Evolutionary conservation across 1,140 invertebrate species (phyloP).

Genomic region (Notospermus geniculatus): DNA sequence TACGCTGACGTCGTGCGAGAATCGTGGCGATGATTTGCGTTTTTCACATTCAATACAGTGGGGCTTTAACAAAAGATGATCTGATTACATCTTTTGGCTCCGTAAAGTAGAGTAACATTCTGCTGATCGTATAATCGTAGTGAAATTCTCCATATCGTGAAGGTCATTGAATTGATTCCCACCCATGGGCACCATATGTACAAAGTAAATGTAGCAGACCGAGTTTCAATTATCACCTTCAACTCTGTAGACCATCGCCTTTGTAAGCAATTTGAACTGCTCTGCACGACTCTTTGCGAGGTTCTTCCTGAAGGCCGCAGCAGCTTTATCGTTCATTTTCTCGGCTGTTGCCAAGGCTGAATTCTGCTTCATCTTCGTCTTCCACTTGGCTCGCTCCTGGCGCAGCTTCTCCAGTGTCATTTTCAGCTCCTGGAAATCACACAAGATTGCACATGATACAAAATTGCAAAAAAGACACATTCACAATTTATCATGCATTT

Average conservation of each 20-base stretch:
- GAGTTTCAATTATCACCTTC: slow-evolving; percentile 25
- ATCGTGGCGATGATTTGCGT: no score
- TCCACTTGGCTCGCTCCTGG: slow-evolving; percentile 31
- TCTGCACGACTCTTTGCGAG: slow-evolving; percentile 27
- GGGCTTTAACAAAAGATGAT: no score
- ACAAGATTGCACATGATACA: no score
- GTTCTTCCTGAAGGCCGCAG: slow-evolving; percentile 19
- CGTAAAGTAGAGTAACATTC: no score
- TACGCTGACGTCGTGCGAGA: no score
- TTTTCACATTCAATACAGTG: no score
- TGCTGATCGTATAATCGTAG: no score
- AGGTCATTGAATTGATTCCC: not conserved
- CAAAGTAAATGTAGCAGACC: not conserved
- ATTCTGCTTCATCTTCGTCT: slow-evolving; percentile 19
- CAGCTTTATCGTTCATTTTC: slow-evolving; percentile 17
- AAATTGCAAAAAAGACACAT: no score
- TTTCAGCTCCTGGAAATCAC: slow-evolving; percentile 35
- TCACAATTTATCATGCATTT: no score
- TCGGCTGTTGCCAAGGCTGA: slow-evolving; percentile 18
- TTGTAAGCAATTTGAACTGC: slow-evolving; percentile 26
- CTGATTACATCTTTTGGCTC: no score
- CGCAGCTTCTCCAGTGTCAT: slow-evolving; percentile 29
- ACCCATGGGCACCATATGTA: not conserved
- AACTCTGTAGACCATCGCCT: slow-evolving; percentile 28
- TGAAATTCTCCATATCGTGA: no score